Evolutionary conservation across 2,113 vertebrate species (phyloP).

Genomic region (Motacilla alba): DNA sequence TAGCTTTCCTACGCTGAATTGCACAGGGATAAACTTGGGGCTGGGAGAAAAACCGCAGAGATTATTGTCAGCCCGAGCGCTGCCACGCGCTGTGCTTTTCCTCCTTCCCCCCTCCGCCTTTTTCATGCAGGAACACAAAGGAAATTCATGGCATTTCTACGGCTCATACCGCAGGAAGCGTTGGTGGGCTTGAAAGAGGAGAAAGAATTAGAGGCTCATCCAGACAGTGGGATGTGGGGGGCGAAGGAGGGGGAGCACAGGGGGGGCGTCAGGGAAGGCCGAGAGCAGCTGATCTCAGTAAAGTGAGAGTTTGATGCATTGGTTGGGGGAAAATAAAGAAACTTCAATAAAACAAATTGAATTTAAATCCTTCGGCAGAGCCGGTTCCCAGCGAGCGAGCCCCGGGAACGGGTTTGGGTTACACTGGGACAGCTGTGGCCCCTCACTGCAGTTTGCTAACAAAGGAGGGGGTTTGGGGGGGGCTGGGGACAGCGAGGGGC

Average conservation of each 20-base stretch:
- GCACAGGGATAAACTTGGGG: slow-evolving; percentile 65
- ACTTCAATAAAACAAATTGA: slow-evolving; percentile 62
- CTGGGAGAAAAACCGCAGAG: slow-evolving; percentile 55
- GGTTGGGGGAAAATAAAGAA: neutral
- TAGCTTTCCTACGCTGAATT: slow-evolving; percentile 69
- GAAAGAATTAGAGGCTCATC: slow-evolving; percentile 54
- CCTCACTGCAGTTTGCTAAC: neutral
- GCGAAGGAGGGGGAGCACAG: neutral
- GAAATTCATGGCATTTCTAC: slow-evolving; percentile 38
- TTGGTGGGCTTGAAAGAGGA: slow-evolving; percentile 50
- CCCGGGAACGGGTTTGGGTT: neutral
- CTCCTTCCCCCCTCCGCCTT: neutral
- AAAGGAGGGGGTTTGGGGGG: neutral
- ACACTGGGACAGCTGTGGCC: neutral
- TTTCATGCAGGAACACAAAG: slow-evolving; percentile 15
- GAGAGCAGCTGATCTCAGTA: slow-evolving; percentile 40
- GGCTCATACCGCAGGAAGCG: slow-evolving; percentile 5
- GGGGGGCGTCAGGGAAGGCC: neutral
- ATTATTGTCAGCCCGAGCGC: slow-evolving; percentile 41
- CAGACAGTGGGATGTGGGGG: slow-evolving; percentile 7
- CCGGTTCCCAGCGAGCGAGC: neutral
- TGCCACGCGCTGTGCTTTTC: neutral
- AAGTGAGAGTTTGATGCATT: slow-evolving; percentile 41
- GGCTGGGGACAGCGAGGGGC: neutral
- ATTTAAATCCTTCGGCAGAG: slow-evolving; percentile 40